Base-by-base conservation (phyloP, 2,797 vertebrate species). In the Rhyacichthys aspro region DNA sequence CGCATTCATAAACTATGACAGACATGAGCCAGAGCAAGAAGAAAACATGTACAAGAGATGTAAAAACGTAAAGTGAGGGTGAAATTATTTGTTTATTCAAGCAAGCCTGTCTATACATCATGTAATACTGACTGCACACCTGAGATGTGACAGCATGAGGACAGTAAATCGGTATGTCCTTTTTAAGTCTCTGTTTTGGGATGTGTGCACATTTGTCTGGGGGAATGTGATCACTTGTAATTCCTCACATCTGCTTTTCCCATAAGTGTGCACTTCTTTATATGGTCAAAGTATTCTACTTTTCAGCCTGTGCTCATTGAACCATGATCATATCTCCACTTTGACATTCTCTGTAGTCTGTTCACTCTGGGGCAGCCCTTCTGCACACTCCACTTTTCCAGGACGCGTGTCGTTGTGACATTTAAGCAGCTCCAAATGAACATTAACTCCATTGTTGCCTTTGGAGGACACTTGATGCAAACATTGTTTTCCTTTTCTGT, bases 231-330 rank as follows among this genome's bases (percentile, higher is more conserved):
- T 64, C 65, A 58, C 70, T 78, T 70, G 62, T 81, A 84, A 86
- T 79, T 80, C 83, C 59, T 82, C 81, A 79, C 84, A 87, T 83
- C 81, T 85, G 85, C 76, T 77, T 69, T 67, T 18, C 75, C 77
- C 82, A 62, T 76, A 72, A 73, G 62, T 8, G 3, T 70, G 52
- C 68, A 74, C 71, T 45, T 76, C 85, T 87, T 85, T 84, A 85
- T 82, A 84, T 81, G 82, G 80, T 82, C 78, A 86, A 83, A 81
- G 34, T 70, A 84, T 79, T 82, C 45, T 28, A 70, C 64, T 72
- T 38, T 67, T 72, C 57, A 52, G 66, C 63, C 68, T 74, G 78
- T 76, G 70, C 78, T 74, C 76, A 74, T 76, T 61, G 55, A 55
- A 70, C 68, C 38, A 42, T 8, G 7, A 64, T 50, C 66, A 67